Evolutionary conservation across 2,113 vertebrate genomes (phyloP).

Genomic region (Pterocles burchelli): DNA sequence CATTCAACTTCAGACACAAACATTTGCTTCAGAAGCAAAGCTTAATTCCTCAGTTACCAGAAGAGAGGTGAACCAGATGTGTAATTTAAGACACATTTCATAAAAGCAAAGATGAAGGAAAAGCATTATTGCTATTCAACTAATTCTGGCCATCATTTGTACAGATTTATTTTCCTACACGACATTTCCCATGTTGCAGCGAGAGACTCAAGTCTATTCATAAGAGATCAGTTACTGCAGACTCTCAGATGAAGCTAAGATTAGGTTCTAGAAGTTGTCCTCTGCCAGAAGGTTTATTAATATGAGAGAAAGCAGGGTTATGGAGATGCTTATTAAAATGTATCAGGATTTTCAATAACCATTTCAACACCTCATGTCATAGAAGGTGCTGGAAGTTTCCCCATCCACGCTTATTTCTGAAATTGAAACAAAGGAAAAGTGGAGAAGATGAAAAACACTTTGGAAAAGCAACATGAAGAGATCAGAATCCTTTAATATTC

Average conservation of each 20-base stretch:
- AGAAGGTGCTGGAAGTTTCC: not conserved
- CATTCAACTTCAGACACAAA: not conserved
- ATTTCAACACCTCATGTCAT: not conserved
- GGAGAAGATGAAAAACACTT: not conserved
- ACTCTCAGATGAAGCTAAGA: conserved; percentile 1
- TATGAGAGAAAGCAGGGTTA: not conserved
- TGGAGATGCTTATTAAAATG: conserved; percentile 6
- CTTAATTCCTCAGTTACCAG: not conserved
- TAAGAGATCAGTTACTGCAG: not conserved
- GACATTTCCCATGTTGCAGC: not conserved
- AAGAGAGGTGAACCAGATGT: not conserved
- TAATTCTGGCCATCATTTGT: not conserved
- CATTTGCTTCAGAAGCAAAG: not conserved
- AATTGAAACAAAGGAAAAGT: not conserved
- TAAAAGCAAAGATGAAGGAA: not conserved
- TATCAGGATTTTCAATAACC: conserved; percentile 9
- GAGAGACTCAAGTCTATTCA: not conserved
- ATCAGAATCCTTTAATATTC: not conserved
- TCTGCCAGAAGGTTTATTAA: conserved; percentile 11
- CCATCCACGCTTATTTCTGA: not conserved
- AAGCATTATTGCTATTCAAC: not conserved
- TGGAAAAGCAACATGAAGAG: not conserved
- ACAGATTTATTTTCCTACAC: not conserved
- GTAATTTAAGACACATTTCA: not conserved
- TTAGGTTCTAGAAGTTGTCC: not conserved